Evolutionary conservation across 2,113 vertebrate genomes (phyloP).

Genomic region (Mus musculus): DNA sequence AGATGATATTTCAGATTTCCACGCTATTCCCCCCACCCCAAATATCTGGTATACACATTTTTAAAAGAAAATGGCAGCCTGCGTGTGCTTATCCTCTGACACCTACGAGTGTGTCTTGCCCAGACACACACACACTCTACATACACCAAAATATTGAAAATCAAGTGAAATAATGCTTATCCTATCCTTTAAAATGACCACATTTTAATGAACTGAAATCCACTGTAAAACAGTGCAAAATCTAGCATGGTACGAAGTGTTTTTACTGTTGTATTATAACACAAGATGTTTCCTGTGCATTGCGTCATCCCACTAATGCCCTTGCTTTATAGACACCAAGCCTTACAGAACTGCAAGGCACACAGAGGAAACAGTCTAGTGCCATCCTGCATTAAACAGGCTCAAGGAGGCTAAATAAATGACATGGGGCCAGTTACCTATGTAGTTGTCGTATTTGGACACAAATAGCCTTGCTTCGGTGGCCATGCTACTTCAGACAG

Average conservation of each 20-base stretch:
- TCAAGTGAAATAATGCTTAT: background rate
- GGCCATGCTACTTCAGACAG: background rate
- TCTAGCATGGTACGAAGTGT: background rate
- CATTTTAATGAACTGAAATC: slow-evolving; percentile 44
- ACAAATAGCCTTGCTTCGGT: background rate
- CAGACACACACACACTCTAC: background rate
- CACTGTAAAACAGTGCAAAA: slow-evolving; percentile 13
- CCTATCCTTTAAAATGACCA: background rate
- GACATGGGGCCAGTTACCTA: background rate
- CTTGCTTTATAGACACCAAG: background rate
- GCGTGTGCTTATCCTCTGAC: background rate
- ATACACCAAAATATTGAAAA: background rate
- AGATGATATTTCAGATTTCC: slow-evolving; percentile 23
- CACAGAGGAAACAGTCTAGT: background rate
- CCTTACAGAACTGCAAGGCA: background rate
- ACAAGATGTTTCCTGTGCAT: too few relatives aligned
- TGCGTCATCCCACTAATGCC: background rate
- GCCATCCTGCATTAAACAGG: background rate
- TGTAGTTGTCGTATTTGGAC: background rate
- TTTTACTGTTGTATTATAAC: background rate
- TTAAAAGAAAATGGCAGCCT: background rate
- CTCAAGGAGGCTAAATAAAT: background rate
- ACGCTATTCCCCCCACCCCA: background rate
- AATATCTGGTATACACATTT: background rate
- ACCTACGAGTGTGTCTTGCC: background rate